Conservation (phyloP, 2,797 vertebrate species). For the Galago senegalensis region DNA sequence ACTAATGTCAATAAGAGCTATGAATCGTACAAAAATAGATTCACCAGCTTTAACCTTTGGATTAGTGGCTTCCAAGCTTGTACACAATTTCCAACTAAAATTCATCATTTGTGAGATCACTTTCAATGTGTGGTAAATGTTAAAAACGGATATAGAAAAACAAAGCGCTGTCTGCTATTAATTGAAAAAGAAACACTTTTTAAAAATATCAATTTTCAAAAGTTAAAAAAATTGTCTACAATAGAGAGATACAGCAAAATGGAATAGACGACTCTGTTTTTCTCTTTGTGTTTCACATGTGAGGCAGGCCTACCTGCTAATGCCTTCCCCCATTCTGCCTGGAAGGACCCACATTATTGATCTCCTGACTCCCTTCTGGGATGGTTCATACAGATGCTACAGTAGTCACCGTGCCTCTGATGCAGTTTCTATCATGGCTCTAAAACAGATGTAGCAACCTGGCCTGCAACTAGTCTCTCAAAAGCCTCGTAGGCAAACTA, state of each 20-base stretch:
- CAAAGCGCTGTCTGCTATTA: background rate
- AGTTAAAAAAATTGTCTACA: background rate
- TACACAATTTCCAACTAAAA: slow-evolving; percentile 11
- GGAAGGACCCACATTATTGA: background rate
- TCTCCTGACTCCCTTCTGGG: background rate
- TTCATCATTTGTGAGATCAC: background rate
- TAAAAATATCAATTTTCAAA: background rate
- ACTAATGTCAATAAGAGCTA: background rate
- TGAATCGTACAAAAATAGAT: slow-evolving; percentile 4
- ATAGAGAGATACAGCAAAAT: slow-evolving; percentile 35
- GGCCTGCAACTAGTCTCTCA: background rate
- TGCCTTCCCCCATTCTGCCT: background rate
- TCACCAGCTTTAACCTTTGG: background rate
- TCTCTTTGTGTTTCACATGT: background rate
- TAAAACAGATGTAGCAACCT: slow-evolving; percentile 27
- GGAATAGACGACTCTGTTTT: background rate
- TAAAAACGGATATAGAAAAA: background rate
- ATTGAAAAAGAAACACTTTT: slow-evolving; percentile 69
- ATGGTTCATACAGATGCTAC: background rate
- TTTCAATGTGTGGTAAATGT: background rate
- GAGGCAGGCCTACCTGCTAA: background rate
- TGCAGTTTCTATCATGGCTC: background rate
- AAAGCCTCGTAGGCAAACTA: slow-evolving; percentile 13
- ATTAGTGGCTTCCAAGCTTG: background rate
- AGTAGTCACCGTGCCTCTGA: background rate